Base-by-base conservation (phyloP, 2,888 invertebrate species). In the Pterobdella sp. region DNA sequence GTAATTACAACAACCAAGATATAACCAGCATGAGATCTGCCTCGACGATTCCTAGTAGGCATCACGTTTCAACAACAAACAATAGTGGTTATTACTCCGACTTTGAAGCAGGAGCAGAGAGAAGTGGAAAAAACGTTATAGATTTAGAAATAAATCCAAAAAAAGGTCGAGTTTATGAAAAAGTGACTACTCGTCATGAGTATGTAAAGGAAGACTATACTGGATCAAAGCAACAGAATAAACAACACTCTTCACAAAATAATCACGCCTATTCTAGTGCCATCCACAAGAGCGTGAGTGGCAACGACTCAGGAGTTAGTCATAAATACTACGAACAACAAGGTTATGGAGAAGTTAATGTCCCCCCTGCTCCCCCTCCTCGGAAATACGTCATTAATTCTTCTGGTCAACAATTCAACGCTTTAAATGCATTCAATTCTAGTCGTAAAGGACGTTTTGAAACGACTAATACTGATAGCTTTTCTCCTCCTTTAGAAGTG, bases 401-500 rank as follows among this genome's bases (percentile, higher is more conserved):
- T 18, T 14, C 42, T 18, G 18, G 10, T 7, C 42, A 42, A 42
- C 42, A 14, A 7, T 42, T 18, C 7, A 18, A 42, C 42, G 7
- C 42, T 42, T n/a, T n/a, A n/a, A n/a, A n/a, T n/a, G 42, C 42
- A 14, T 42, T 42, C 42, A 42, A 42, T 18, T 42, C 69, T 22
- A 18, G 22, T 29, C 52, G 69, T n/a, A 49, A 56, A 56, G 32
- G 52, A 1, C 36, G 69, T 31, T 69, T 69, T n/a, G 69, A 42
- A 69, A 69, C 69, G 26, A 69, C 69, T 29, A 69, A 69, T 56
- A 31, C 69, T 7, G 42, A 69, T 7, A 26, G 52, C n/a, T 37
- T 69, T 3, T 69, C 69, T 18, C 69, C 69, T 26, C 69, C 69
- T 52, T 49, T 69, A 4, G 69, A 69, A 32, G 56, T 69, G 32